These are phyloP conservation scores for Psylliodes chrysocephalus DNA, from an alignment of 2,888 invertebrate genomes.

Conservation along the genomic window DNA sequence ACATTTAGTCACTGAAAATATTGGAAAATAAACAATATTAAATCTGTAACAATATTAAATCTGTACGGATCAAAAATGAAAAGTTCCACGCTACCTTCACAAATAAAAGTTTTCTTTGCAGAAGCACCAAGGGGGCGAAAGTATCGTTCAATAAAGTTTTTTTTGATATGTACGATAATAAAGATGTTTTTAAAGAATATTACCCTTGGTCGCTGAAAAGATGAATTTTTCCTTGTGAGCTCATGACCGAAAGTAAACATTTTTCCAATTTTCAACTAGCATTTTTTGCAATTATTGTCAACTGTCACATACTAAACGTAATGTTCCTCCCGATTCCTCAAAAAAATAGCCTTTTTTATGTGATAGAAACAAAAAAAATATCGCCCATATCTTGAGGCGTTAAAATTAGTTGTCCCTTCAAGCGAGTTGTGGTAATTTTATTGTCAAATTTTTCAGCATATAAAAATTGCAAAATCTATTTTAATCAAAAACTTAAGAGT, in stretches of 20 bases:
- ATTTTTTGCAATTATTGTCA: slow-evolving; percentile 33
- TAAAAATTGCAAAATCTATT: slow-evolving; percentile 16
- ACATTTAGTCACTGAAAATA: too few relatives aligned
- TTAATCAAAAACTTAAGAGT: background rate
- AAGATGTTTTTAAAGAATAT: too few relatives aligned
- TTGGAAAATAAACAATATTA: too few relatives aligned
- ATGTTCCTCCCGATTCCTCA: too few relatives aligned
- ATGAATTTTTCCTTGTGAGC: background rate
- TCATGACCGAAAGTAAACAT: background rate
- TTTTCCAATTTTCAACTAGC: slow-evolving; percentile 2
- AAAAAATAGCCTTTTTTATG: background rate
- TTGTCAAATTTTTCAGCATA: slow-evolving; percentile 28
- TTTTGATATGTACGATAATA: too few relatives aligned
- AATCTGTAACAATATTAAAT: too few relatives aligned
- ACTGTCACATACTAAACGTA: slow-evolving; percentile 27
- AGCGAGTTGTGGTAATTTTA: slow-evolving; percentile 18
- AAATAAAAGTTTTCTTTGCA: too few relatives aligned
- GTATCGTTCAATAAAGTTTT: too few relatives aligned
- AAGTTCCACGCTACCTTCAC: too few relatives aligned
- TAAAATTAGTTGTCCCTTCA: slow-evolving; percentile 21
- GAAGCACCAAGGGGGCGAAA: too few relatives aligned
- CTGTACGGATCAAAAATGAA: too few relatives aligned
- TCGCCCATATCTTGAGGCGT: background rate
- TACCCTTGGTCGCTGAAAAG: too few relatives aligned
- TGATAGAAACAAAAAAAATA: background rate